phyloP scores from a whole-genome alignment of 2,797 vertebrate species.

The Falco rusticolus region DNA sequence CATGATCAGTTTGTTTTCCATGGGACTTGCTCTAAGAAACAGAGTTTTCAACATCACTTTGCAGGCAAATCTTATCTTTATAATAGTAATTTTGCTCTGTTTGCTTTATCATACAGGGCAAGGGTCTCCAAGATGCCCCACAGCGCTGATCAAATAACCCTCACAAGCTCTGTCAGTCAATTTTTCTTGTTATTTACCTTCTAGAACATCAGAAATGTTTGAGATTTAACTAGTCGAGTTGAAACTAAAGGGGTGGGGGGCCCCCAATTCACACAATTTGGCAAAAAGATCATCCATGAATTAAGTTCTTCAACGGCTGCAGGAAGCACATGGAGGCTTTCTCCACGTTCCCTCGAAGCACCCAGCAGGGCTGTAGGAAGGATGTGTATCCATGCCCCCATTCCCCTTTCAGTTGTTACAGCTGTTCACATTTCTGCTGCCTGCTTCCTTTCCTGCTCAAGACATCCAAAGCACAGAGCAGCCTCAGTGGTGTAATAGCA shows the following conservation, averaged over 20 bases:
- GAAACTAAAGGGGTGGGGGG: neutral
- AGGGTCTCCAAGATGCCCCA: neutral
- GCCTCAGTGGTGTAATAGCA: neutral
- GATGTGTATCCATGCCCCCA: accelerated
- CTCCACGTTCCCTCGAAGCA: neutral
- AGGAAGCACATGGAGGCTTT: neutral
- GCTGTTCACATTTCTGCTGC: neutral
- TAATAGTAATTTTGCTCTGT: neutral
- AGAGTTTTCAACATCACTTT: neutral
- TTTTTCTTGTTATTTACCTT: neutral
- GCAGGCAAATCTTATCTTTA: neutral
- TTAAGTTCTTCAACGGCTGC: neutral
- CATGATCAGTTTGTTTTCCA: neutral
- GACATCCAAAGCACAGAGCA: slow-evolving; percentile 19
- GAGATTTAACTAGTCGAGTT: neutral
- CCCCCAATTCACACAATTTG: neutral
- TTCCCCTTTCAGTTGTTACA: neutral
- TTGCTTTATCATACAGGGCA: slow-evolving; percentile 7
- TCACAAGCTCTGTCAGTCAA: neutral
- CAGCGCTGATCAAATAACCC: neutral
- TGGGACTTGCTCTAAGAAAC: slow-evolving; percentile 1
- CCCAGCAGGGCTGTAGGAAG: neutral
- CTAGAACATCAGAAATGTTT: neutral
- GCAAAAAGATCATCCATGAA: neutral
- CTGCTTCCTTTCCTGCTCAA: neutral